Conservation (phyloP, 2,888 invertebrate genomes). For the Patella depressa region DNA sequence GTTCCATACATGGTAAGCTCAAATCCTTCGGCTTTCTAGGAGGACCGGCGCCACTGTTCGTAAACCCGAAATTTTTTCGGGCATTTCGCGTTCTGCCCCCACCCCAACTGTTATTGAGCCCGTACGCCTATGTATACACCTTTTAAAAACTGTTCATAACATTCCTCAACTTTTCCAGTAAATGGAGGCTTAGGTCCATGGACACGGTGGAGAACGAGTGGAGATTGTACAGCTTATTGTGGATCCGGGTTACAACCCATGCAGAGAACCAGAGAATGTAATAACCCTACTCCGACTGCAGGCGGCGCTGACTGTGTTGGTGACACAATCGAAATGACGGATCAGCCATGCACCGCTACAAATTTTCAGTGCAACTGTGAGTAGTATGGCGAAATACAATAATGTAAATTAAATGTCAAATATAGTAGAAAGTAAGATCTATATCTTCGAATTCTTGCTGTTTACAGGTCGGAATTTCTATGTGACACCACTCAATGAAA, state of each 20-base stretch:
- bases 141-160: neutral
- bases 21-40: no score
- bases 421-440: no score
- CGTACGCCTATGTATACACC: neutral
- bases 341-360: neutral
- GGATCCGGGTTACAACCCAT: neutral
- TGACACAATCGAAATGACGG: neutral
- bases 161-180: neutral
- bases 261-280: neutral
- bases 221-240: conserved; percentile 3
- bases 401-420: no score
- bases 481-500: no score
- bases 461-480: no score
- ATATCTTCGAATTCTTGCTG: no score
- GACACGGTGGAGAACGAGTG: neutral
- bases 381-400: neutral
- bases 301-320: neutral
- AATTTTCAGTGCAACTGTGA: conserved; percentile 3
- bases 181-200: neutral
- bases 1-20: no score
- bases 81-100: no score
- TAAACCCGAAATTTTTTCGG: no score
- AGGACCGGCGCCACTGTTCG: no score
- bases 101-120: no score
- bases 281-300: neutral